Evolutionary conservation across 2,888 invertebrate species (phyloP), one percentile per base, ranked within the genome.

Genomic region (Craniophora ligustri): DNA sequence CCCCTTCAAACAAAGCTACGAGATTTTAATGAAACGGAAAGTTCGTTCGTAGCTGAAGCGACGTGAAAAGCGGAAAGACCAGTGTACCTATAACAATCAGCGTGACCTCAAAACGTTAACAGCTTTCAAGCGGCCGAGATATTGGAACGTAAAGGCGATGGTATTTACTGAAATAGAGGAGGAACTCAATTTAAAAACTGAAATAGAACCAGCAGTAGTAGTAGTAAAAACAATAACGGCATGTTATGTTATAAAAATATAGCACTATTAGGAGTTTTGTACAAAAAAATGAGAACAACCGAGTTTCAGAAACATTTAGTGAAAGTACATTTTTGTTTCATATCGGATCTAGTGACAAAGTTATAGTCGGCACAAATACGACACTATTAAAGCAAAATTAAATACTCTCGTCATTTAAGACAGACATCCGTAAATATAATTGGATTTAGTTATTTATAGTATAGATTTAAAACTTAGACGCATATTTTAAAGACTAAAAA

Each of bases 371-470:
- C 57, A 72, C 59, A 65, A 66, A 75, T 82, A 84, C 74, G 67
- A 69, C 67, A 65, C 82, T 84, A 79, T 87, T 84, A 88, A 87
- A 83, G 38, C 73, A 71, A 68, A 81, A 81, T 82, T 77, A 84
- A 84, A 84, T 74, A 74, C 71, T 76, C 70, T 72, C 67, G 56
- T 59, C 53, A 62, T 72, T 73, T 73, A 65, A 53, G 64, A 31
- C 55, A 50, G 51, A 55, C 56, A 16, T 53, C 54, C 48, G 28
- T 47, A 66, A 67, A 64, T 54, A 59, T 55, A 74, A 72, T 60
- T 63, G 30, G 54, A 42, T 59, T 70, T 47, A 16, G 71, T 45
- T 49, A 23, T 16, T 15, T 15, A 19, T 7, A 8, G 19, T 19
- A 41, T 31, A n/a, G n/a, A n/a, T 30, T 47, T 32, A 13, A 10